A percentile compares a stretch with the other conserved stretches of the same genome.
These are phyloP conservation scores for Corythornis madagascariensis DNA, from an alignment of 2,113 vertebrate species.

Conservation along the genomic window DNA sequence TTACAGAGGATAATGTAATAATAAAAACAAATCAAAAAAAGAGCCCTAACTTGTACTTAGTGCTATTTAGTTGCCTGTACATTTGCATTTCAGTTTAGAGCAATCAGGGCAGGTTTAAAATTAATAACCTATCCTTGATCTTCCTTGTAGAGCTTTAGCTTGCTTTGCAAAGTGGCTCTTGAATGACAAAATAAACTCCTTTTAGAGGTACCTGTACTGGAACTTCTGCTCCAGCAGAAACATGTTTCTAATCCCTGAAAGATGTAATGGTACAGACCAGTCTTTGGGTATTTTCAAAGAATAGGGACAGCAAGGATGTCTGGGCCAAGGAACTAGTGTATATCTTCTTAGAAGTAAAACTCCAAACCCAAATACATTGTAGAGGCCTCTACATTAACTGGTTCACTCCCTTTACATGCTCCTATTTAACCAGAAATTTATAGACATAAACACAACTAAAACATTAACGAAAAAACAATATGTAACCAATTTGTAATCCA, in stretches of 20 bases:
- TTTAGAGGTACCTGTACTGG: background rate
- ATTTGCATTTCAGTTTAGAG: background rate
- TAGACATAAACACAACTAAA: background rate
- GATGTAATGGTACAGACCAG: background rate
- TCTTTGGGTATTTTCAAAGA: background rate
- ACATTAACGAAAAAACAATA: background rate
- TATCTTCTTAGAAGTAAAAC: background rate
- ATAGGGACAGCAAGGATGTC: background rate
- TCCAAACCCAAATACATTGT: background rate
- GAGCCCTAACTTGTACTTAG: background rate
- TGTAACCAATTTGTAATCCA: background rate
- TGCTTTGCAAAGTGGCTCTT: background rate
- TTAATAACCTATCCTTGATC: background rate
- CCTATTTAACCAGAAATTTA: background rate
- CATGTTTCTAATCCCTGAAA: background rate
- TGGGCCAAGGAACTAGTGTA: background rate
- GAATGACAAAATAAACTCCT: background rate
- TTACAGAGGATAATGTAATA: background rate
- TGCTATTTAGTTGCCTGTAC: background rate
- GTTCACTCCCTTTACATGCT: background rate
- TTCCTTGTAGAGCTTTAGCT: background rate
- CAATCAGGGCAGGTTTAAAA: background rate
- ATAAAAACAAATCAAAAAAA: background rate
- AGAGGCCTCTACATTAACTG: background rate
- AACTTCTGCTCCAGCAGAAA: background rate